These are phyloP conservation scores for Peromyscus polionotus DNA, from an alignment of 2,113 vertebrate species.

Conservation along the genomic window DNA sequence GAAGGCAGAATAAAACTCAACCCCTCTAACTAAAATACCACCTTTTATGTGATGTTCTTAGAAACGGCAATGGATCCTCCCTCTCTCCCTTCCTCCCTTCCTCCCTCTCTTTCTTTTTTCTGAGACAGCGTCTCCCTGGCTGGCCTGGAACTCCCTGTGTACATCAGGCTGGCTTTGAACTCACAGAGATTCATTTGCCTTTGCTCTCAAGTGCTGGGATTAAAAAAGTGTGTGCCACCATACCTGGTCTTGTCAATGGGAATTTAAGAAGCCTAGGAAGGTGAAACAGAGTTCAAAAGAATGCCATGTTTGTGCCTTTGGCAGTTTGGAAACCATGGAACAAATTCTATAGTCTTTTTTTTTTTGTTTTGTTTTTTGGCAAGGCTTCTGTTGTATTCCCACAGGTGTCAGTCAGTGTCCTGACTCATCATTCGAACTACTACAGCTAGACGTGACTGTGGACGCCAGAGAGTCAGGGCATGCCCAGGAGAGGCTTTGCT, in stretches of 20 bases:
- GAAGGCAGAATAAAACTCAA: not conserved
- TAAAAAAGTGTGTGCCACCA: not conserved
- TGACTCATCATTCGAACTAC: not conserved
- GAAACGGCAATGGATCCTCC: not conserved
- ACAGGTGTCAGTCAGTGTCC: accelerated
- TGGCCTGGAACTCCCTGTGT: not conserved
- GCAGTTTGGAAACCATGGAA: no score
- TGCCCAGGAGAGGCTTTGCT: not conserved
- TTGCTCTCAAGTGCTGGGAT: not conserved
- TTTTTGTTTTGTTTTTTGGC: not conserved
- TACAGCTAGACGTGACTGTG: not conserved
- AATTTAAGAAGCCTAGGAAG: not conserved
- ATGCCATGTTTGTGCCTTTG: accelerated
- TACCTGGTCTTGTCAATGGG: not conserved
- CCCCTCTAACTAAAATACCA: not conserved
- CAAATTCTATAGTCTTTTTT: not conserved
- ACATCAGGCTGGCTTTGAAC: not conserved
- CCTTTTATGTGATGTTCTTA: not conserved
- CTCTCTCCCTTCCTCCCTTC: no score
- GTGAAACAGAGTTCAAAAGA: not conserved
- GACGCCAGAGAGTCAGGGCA: not conserved
- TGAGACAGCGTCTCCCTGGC: not conserved
- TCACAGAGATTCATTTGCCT: not conserved
- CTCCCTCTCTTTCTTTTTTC: not conserved
- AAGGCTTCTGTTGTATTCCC: not conserved